Conservation (phyloP, 2,113 vertebrate species). For the Coregonus clupeaformis region DNA sequence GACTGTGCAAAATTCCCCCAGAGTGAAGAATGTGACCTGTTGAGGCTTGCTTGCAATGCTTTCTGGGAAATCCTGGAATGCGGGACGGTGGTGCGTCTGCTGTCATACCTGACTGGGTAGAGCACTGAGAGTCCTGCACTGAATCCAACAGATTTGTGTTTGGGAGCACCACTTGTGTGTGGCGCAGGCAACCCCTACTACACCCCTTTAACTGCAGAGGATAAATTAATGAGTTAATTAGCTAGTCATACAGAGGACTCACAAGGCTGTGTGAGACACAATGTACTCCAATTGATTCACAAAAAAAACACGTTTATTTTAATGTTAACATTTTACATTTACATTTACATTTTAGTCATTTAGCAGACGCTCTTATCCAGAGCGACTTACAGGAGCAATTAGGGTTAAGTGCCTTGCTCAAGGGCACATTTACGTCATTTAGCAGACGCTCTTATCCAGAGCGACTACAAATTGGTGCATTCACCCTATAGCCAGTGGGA, state of each 20-base stretch:
- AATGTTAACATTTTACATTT: too few species aligned
- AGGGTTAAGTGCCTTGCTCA: too few species aligned
- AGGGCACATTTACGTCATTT: too few species aligned
- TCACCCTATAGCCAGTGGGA: too few species aligned
- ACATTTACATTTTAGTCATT: too few species aligned
- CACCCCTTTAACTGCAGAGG: constrained; percentile 27
- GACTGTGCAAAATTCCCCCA: constrained; percentile 68
- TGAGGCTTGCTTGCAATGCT: constrained; percentile 76
- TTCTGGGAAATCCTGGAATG: constrained; percentile 78
- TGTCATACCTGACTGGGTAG: constrained; percentile 66
- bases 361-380: too few species aligned
- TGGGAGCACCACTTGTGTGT: constrained; percentile 37
- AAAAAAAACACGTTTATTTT: too few species aligned
- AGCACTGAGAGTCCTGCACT: constrained; percentile 56
- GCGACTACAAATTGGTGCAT: too few species aligned
- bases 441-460: too few species aligned
- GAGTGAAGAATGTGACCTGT: constrained; percentile 75
- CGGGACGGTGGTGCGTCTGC: constrained; percentile 72
- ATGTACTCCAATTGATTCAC: background rate
- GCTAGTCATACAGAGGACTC: constrained; percentile 21
- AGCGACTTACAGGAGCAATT: too few species aligned
- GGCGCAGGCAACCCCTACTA: constrained; percentile 25
- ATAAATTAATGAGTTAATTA: constrained; percentile 29
- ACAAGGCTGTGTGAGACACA: constrained; percentile 12
- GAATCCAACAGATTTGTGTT: constrained; percentile 60